Evolutionary conservation across 2,797 vertebrate species (phyloP), one percentile per base, ranked within the genome.

Genomic region (Chelmon rostratus): DNA sequence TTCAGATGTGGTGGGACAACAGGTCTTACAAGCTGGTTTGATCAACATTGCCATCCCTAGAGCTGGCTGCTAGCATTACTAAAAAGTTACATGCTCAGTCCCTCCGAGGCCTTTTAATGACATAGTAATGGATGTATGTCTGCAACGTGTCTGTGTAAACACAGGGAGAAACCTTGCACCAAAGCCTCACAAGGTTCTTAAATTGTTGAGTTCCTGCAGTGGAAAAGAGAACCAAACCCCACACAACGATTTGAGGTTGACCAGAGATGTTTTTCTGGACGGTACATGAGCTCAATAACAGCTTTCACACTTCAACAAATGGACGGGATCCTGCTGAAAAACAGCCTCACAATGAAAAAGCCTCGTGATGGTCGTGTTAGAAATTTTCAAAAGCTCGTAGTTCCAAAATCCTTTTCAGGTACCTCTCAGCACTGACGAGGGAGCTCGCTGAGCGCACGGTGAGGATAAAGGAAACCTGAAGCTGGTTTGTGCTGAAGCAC

Each of bases 191-290:
- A 31, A 2, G 47, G 62, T 38, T 59, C 37, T 23, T 23, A 23
- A 37, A 4, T 19, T 18, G 37, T 42, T 38, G 13, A 35, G 21
- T 44, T 56, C n/a, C 58, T 37, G 16, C 7, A 35, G 67, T 3
- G 9, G 46, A 40, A 78, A 33, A 40, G 21, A n/a, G 19, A 68
- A 67, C 21, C 0, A 63, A 76, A 79, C 16, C 19, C 38, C 6
- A 31, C 12, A 57, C 31, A 64, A 42, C 0, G 2, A 35, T 40
- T 38, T 81, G 54, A 66, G 35, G 31, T 66, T 42, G 4, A 76
- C 23, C 44, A 49, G 38, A 50, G 31, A 52, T 44, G 28, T 0
- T 46, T 37, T 21, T 52, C 56, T 56, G 3, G 28, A 58, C 42
- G 58, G 2, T 12, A 5, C n/a, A 33, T 28, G 8, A 40, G 0